These are phyloP conservation scores for Myodes glareolus DNA, from an alignment of 2,113 vertebrate species.

Conservation along the genomic window DNA sequence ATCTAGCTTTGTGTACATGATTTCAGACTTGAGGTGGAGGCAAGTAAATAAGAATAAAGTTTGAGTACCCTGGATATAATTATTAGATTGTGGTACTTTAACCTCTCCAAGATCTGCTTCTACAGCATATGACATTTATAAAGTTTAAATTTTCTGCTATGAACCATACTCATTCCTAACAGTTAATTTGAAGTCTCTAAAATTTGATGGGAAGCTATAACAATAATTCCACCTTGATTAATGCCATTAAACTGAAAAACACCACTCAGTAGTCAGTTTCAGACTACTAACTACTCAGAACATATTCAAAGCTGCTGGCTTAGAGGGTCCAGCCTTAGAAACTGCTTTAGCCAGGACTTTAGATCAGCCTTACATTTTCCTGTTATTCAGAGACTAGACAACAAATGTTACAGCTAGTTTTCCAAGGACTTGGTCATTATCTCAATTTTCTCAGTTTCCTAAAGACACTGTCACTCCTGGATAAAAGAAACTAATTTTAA, in stretches of 20 bases:
- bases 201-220: neutral
- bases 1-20: neutral
- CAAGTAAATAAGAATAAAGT: neutral
- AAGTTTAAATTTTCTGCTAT: neutral
- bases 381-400: too few species aligned
- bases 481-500: too few species aligned
- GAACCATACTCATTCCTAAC: neutral
- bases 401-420: too few species aligned
- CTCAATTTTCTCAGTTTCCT: too few species aligned
- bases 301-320: neutral
- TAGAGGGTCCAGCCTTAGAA: neutral
- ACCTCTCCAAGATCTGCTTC: neutral
- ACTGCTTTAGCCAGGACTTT: neutral
- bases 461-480: too few species aligned
- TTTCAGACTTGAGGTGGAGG: neutral
- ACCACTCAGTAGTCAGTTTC: too few species aligned
- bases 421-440: too few species aligned
- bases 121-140: neutral
- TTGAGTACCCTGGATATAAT: neutral
- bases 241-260: too few species aligned
- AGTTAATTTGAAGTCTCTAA: neutral
- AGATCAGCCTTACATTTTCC: neutral
- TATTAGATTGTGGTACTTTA: neutral
- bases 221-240: neutral
- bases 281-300: neutral